Conservation (phyloP, 1,140 invertebrate species). For the Drosophila simulans region DNA sequence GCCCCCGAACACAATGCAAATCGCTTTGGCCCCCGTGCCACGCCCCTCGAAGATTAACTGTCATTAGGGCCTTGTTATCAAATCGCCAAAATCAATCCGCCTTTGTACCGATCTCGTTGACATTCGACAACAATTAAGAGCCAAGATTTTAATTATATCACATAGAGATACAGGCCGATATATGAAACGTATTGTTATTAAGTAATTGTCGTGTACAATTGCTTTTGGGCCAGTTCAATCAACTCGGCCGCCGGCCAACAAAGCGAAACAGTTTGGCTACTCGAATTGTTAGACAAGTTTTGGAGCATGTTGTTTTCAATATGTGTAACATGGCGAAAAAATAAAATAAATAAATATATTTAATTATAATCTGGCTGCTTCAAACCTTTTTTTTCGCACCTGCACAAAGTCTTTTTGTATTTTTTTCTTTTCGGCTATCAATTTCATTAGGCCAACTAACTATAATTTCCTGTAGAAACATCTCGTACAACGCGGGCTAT, state of each 20-base stretch:
- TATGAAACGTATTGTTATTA: slow-evolving; percentile 29
- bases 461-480: slow-evolving; percentile 36
- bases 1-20: slow-evolving; percentile 50
- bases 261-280: slow-evolving; percentile 33
- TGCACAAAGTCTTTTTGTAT: no score
- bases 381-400: not conserved
- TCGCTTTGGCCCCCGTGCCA: slow-evolving; percentile 20
- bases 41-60: slow-evolving; percentile 40
- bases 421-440: slow-evolving; percentile 8
- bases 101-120: slow-evolving; percentile 37
- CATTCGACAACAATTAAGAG: slow-evolving; percentile 40
- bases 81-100: slow-evolving; percentile 20
- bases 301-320: not conserved
- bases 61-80: slow-evolving; percentile 44
- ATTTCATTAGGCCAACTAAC: slow-evolving; percentile 4
- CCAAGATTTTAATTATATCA: slow-evolving; percentile 48
- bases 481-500: slow-evolving; percentile 14
- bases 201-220: slow-evolving; percentile 44
- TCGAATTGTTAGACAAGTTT: not conserved
- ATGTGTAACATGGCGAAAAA: no score
- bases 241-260: slow-evolving; percentile 39
- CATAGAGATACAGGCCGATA: not conserved
- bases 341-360: no score
- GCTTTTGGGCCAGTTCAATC: slow-evolving; percentile 46
- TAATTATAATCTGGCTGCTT: no score